Conservation (phyloP, 2,888 invertebrate genomes). For the Drosophila eohydei region DNA sequence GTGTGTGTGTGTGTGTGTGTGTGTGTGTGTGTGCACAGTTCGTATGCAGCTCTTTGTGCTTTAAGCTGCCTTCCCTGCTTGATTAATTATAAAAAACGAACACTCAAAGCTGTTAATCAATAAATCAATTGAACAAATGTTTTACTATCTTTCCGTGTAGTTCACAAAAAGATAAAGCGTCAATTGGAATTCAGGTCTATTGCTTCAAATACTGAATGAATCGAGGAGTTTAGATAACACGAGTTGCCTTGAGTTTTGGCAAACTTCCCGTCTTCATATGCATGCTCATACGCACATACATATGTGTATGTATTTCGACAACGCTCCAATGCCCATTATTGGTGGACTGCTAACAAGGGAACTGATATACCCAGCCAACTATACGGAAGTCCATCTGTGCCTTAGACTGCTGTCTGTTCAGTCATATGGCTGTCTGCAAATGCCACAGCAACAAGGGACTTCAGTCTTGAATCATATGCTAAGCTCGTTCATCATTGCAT, state of each 20-base stretch:
- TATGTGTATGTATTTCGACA: too few relatives aligned
- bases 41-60: slow-evolving; percentile 13
- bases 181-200: background rate
- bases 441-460: too few relatives aligned
- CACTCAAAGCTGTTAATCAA: background rate
- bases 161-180: background rate
- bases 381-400: too few relatives aligned
- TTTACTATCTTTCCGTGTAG: background rate
- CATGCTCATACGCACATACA: too few relatives aligned
- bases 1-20: too few relatives aligned
- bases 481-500: too few relatives aligned
- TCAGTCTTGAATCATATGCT: too few relatives aligned
- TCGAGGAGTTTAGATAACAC: background rate
- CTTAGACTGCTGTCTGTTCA: too few relatives aligned
- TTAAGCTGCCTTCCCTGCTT: slow-evolving; percentile 2
- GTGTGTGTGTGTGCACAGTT: background rate
- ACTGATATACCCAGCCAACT: too few relatives aligned
- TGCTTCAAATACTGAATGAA: background rate
- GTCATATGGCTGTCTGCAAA: too few relatives aligned
- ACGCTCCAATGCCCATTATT: too few relatives aligned
- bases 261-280: background rate
- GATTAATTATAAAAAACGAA: background rate
- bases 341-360: too few relatives aligned
- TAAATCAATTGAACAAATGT: slow-evolving; percentile 9
- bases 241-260: background rate